Evolutionary conservation across 2,888 invertebrate genomes (phyloP).

Genomic region (Macrophya alboannulata): DNA sequence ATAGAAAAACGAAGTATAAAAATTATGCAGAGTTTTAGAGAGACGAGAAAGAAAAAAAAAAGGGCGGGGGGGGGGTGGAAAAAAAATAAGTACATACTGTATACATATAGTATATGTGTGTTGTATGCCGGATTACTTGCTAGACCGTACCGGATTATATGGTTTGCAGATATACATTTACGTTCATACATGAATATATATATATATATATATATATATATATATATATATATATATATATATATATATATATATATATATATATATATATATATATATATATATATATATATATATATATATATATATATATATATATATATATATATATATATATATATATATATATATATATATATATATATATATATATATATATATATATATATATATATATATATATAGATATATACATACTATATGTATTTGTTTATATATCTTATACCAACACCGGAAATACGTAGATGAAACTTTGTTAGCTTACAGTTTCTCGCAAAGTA

Average conservation of each 20-base stretch:
- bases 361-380: no score
- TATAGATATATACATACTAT: neutral
- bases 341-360: neutral
- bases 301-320: neutral
- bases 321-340: neutral
- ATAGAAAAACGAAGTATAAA: constrained; percentile 3
- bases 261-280: neutral
- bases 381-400: neutral
- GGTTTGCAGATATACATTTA: neutral
- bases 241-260: neutral
- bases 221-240: no score
- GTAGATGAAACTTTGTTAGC: constrained; percentile 45
- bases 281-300: neutral
- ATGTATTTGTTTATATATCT: neutral
- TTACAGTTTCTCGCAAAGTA: constrained; percentile 37
- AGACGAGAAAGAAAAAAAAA: neutral
- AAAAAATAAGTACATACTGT: neutral
- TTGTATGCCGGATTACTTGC: constrained; percentile 16
- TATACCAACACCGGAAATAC: constrained; percentile 26
- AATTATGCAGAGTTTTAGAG: constrained; percentile 20
- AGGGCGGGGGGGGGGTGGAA: neutral
- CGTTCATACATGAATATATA: neutral
- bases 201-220: no score
- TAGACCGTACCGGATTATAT: constrained; percentile 9
- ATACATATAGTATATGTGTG: neutral